Evolutionary conservation across 2,888 invertebrate species (phyloP).

Genomic region (Rhopalosiphum nymphaeae): DNA sequence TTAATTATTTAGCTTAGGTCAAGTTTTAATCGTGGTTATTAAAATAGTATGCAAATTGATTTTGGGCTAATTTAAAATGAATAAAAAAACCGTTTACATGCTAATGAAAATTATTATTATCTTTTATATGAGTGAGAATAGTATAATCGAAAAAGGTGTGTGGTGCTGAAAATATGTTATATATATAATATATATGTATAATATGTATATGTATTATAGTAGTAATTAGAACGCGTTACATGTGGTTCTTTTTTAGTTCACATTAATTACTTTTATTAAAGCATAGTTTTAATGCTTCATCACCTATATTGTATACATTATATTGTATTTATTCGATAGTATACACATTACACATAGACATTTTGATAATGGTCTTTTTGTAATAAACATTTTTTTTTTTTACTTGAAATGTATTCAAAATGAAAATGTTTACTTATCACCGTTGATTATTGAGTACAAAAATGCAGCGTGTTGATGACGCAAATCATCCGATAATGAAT

Average conservation of each 20-base stretch:
- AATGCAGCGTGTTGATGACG: background rate
- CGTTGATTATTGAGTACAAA: background rate
- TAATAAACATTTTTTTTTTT: background rate
- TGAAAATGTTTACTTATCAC: background rate
- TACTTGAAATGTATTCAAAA: background rate
- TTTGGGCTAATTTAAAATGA: background rate
- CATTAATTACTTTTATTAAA: constrained; percentile 18
- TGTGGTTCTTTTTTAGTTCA: constrained; percentile 33
- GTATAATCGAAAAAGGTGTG: constrained; percentile 21
- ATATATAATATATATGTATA: background rate
- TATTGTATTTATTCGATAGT: background rate
- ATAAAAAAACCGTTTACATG: background rate
- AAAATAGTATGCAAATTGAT: background rate
- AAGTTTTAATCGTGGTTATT: background rate
- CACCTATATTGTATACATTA: background rate
- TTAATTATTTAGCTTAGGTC: background rate
- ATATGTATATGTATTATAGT: background rate
- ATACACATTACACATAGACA: background rate
- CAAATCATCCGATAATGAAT: background rate
- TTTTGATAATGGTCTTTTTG: background rate
- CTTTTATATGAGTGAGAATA: constrained; percentile 1
- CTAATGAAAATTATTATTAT: background rate
- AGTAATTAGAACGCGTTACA: constrained; percentile 26
- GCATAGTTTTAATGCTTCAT: constrained; percentile 1
- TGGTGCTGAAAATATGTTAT: constrained; percentile 29